phyloP scores from a whole-genome alignment of 2,888 invertebrate genomes.

The Heliothis peltigera region DNA sequence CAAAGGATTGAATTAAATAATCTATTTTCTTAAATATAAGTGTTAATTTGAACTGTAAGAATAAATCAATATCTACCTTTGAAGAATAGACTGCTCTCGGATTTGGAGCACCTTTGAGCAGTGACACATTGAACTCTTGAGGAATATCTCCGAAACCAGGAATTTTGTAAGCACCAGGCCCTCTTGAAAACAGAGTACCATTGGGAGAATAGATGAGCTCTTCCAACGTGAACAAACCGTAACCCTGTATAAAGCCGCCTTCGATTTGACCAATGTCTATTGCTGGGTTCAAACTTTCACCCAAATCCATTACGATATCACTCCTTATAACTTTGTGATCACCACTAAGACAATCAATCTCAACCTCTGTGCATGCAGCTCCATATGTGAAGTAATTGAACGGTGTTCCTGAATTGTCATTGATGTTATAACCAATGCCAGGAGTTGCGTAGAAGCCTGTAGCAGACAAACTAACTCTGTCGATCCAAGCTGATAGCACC shows the following conservation, averaged over 20 bases:
- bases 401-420: constrained; percentile 92
- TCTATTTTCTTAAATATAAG: background rate
- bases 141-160: constrained; percentile 98
- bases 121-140: constrained; percentile 96
- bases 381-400: constrained; percentile 97
- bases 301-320: constrained; percentile 99
- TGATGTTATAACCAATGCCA: constrained; percentile 92
- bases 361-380: constrained; percentile 96
- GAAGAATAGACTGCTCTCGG: constrained; percentile 98
- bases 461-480: constrained; percentile 94
- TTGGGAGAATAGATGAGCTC: constrained; percentile 96
- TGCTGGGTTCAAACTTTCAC: constrained; percentile 98
- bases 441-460: constrained; percentile 95
- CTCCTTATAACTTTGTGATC: constrained; percentile 96
- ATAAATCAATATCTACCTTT: constrained; percentile 91
- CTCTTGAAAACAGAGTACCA: constrained; percentile 95
- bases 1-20: background rate
- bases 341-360: constrained; percentile 98
- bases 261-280: constrained; percentile 99
- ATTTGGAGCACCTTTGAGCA: constrained; percentile 97
- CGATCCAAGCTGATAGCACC: constrained; percentile 94
- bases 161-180: constrained; percentile 98
- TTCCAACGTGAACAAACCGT: constrained; percentile 97
- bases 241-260: constrained; percentile 98
- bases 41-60: background rate